Conservation (phyloP, 2,888 invertebrate species). For the Buathra laborator region DNA sequence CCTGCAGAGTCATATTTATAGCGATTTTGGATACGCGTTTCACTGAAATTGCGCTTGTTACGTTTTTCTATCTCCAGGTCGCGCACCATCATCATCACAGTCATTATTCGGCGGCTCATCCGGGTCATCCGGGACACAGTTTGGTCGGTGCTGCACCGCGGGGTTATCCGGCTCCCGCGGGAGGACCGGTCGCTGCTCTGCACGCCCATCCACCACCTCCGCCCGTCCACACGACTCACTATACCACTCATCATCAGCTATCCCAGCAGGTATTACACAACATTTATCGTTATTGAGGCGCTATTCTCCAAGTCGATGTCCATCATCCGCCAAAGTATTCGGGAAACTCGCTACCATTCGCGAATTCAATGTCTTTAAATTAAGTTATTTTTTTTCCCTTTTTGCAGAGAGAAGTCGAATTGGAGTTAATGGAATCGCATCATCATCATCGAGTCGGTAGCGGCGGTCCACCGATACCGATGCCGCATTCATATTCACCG, state of each 20-base stretch:
- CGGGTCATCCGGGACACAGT: constrained; percentile 79
- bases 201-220: constrained; percentile 79
- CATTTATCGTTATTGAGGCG: background rate
- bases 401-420: constrained; percentile 82
- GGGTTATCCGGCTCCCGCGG: constrained; percentile 81
- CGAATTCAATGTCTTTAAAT: background rate
- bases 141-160: constrained; percentile 81
- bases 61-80: constrained; percentile 71
- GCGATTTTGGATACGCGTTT: background rate
- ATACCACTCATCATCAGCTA: constrained; percentile 82
- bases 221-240: constrained; percentile 81
- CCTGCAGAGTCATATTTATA: background rate
- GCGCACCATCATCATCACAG: constrained; percentile 81
- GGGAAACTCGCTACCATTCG: background rate
- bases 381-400: constrained; percentile 10
- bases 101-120: constrained; percentile 80
- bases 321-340: background rate
- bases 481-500: constrained; percentile 85
- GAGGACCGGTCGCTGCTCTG: constrained; percentile 81
- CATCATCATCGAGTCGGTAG: constrained; percentile 85
- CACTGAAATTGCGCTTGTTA: background rate
- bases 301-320: background rate
- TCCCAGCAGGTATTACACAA: constrained; percentile 81
- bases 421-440: constrained; percentile 81
- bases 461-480: constrained; percentile 80